Conservation (phyloP, 2,888 invertebrate genomes). For the Rapana venosa region DNA sequence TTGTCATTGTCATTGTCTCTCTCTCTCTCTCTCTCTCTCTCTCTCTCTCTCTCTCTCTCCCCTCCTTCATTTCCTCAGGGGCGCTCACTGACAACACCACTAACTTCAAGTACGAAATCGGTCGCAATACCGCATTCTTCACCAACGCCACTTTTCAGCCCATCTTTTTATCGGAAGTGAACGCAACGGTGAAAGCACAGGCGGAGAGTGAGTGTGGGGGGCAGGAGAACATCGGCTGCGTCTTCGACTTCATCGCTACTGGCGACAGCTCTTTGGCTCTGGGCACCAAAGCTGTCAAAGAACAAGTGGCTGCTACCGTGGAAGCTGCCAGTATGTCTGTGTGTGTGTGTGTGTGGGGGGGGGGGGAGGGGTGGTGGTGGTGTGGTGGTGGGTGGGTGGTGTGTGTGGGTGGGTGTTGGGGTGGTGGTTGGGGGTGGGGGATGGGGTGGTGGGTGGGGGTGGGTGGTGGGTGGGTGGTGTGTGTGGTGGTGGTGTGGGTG, state of each 20-base stretch:
- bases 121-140: slow-evolving; percentile 23
- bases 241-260: slow-evolving; percentile 41
- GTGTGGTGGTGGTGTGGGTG: neutral
- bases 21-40: too few relatives aligned
- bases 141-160: slow-evolving; percentile 35
- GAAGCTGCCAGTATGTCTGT: neutral
- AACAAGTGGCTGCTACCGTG: neutral
- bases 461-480: neutral
- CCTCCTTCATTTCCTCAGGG: neutral
- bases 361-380: too few relatives aligned
- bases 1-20: too few relatives aligned
- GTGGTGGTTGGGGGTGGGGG: too few relatives aligned
- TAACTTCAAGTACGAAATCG: slow-evolving; percentile 28
- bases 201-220: slow-evolving; percentile 24
- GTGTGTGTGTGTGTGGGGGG: too few relatives aligned
- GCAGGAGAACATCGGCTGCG: neutral
- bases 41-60: too few relatives aligned
- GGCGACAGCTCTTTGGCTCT: slow-evolving; percentile 13
- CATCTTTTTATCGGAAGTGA: slow-evolving; percentile 27
- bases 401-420: too few relatives aligned
- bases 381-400: neutral
- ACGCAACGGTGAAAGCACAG: neutral
- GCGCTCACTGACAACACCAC: neutral
- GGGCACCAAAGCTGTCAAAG: neutral
- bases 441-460: neutral